Evolutionary conservation across 2,113 vertebrate species (phyloP), one percentile per base, ranked within the genome.

Genomic region (Nerophis ophidion): DNA sequence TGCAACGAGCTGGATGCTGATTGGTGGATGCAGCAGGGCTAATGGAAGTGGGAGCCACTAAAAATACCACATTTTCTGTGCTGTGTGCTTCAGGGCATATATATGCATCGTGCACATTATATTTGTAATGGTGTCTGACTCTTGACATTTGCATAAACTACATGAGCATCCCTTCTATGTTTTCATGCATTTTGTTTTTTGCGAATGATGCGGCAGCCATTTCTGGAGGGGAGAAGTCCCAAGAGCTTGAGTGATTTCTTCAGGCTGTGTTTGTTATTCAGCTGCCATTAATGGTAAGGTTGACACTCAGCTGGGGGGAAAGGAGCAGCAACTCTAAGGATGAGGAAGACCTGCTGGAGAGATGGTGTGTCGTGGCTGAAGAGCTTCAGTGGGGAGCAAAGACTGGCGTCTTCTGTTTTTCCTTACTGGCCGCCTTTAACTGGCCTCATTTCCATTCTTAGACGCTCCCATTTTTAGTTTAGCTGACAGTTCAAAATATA

Each of bases 271-370:
- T 81, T 85, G 63, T 76, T 77, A 80, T 85, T 82, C 71, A 72
- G 72, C 70, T 75, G 76, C 62, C 71, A 76, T 81, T 74, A 73
- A 45, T 72, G 57, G 46, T 77, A 70, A 77, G 70, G 61, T 65
- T 82, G 69, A 79, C 72, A 70, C 80, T 70, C 81, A 83, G 81
- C 79, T 80, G 81, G 76, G 72, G 63, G 68, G 57, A n/a, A 65
- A 55, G 45, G 45, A 70, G 57, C 17, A 57, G 16, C 52, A 60
- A 74, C 75, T 75, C 75, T 2, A 48, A 33, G 66, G 66, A 70
- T 26, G 34, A 40, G 54, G 65, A 68, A 48, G 58, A 26, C 54
- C 57, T 48, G 65, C 51, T 66, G 81, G 64, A 59, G 59, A 44
- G 40, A 19, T 42, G n/a, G 35, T 40, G 33, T 35, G 38, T 42